Base-by-base conservation (phyloP, 1,140 invertebrate species). In the Chironomus striatipennis region DNA sequence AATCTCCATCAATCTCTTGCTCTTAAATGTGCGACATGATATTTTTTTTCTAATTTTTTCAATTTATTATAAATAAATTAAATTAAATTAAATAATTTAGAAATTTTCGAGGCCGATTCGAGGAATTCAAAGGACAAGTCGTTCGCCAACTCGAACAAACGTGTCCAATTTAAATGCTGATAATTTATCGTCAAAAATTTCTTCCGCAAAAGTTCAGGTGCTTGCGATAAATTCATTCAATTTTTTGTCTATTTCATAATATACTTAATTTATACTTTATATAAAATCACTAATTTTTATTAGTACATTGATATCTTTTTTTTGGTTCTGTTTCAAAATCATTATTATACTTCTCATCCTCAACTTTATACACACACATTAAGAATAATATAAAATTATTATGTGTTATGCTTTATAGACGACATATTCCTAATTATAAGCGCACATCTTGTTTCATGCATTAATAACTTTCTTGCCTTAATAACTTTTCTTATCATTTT, bases 61-160 rank as follows among this genome's bases (percentile, higher is more conserved):
- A 15, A 12, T 43, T 75, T 75, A 34, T 73, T 73, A 17, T 3
- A 70, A 18, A 24, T 20, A 42, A n/a, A n/a, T n/a, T n/a, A n/a
- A n/a, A n/a, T n/a, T n/a, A n/a, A n/a, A n/a, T n/a, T 10, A 57
- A n/a, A 57, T 10, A 18, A n/a, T 74, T 10, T 42, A 73, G 72
- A 75, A 73, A 73, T 75, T 24, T 34, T 72, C 67, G 24, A 24
- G 72, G 72, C 67, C 72, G 20, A 43, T 73, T 18, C 74, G 67
- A 42, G 72, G 72, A 73, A 67, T 75, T 57, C 74, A 67, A 64
- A 18, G 67, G n/a, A 43, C 74, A 24, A 75, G 74, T 75, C 15
- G 70, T 42, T 73, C 70, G 18, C 67, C 74, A 47, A 21, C 67
- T n/a, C 74, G 65, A 70, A 57, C 47, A 70, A 57, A 7, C 8